These are phyloP conservation scores for Diglossa brunneiventris DNA, from an alignment of 2,113 vertebrate species.

Conservation along the genomic window DNA sequence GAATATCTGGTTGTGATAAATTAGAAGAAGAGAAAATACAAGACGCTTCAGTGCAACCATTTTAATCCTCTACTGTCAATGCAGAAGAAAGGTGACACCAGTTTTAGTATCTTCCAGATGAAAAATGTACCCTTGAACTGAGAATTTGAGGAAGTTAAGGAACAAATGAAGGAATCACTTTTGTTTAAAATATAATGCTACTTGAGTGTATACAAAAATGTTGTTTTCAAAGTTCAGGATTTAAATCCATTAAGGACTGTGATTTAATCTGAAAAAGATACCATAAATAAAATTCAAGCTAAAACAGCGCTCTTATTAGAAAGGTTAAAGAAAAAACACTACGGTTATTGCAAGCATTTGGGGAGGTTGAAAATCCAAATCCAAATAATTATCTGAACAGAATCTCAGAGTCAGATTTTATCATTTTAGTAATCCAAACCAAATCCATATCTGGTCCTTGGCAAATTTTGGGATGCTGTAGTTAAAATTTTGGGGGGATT, in stretches of 20 bases:
- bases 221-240: background rate
- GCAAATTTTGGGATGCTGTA: background rate
- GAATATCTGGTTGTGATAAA: constrained; percentile 75
- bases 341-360: background rate
- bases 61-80: constrained; percentile 72
- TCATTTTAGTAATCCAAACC: background rate
- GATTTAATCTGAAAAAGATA: background rate
- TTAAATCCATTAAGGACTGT: background rate
- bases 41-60: constrained; percentile 65
- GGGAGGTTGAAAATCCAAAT: background rate
- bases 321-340: background rate
- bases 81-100: constrained; percentile 61
- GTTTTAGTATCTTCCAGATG: constrained; percentile 40
- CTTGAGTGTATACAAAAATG: background rate
- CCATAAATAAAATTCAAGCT: background rate
- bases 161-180: constrained; percentile 34
- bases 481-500: background rate
- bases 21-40: constrained; percentile 64
- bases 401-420: background rate
- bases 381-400: background rate
- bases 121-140: constrained; percentile 61
- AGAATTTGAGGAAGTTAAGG: constrained; percentile 38
- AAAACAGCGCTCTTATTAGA: background rate
- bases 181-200: constrained; percentile 20
- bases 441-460: background rate